These are phyloP conservation scores for Poeciliopsis presidionis DNA, from an alignment of 2,797 vertebrate species.

Conservation along the genomic window DNA sequence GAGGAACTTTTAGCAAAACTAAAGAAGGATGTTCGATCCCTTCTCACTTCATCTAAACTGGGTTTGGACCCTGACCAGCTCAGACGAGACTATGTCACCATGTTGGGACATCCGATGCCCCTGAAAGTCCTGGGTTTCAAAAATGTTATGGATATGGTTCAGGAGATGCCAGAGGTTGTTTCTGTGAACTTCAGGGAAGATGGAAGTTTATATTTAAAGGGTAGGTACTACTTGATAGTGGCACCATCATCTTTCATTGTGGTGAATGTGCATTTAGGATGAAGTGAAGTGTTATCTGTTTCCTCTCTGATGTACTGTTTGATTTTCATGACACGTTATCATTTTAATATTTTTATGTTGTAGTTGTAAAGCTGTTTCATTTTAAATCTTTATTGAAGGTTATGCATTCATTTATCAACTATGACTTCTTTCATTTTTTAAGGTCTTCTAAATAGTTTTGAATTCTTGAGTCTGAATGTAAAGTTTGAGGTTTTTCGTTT, in stretches of 20 bases:
- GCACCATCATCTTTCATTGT: neutral
- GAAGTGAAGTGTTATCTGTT: neutral
- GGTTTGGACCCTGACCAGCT: slow-evolving; percentile 83
- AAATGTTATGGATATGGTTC: slow-evolving; percentile 85
- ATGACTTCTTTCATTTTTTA: neutral
- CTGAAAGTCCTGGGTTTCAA: slow-evolving; percentile 83
- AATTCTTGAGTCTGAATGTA: neutral
- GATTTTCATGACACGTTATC: neutral
- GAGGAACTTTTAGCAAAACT: slow-evolving; percentile 76
- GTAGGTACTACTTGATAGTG: slow-evolving; percentile 62
- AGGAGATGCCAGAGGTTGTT: slow-evolving; percentile 89
- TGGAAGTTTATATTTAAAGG: slow-evolving; percentile 79
- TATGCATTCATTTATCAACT: neutral
- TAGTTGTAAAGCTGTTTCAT: neutral
- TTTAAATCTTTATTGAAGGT: neutral
- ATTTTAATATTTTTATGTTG: neutral
- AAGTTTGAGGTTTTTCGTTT: neutral
- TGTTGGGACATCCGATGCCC: slow-evolving; percentile 87
- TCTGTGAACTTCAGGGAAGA: slow-evolving; percentile 62
- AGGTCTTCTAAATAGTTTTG: neutral
- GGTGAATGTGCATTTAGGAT: neutral
- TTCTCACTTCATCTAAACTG: slow-evolving; percentile 86
- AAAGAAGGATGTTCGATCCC: slow-evolving; percentile 88
- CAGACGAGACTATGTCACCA: slow-evolving; percentile 81
- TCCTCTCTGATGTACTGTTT: neutral